phyloP scores from a whole-genome alignment of 2,888 invertebrate genomes.

The Athalia circularis region DNA sequence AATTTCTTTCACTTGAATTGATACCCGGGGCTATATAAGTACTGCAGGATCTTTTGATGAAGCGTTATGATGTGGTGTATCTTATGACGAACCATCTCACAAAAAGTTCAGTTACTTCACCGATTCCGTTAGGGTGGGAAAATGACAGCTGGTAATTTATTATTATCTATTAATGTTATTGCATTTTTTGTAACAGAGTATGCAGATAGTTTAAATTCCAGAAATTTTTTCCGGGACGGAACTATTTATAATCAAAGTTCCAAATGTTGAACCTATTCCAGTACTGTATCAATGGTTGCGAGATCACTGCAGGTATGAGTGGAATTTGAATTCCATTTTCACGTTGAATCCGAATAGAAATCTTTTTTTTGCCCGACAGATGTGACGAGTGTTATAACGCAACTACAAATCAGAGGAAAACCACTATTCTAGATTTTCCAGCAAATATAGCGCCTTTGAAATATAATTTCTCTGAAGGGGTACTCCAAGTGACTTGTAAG shows the following conservation, averaged over 20 bases:
- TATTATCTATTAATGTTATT: constrained; percentile 5
- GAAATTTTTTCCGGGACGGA: constrained; percentile 2
- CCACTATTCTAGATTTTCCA: constrained; percentile 29
- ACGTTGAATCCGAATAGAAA: neutral
- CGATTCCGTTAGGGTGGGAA: too few species aligned
- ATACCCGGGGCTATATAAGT: neutral
- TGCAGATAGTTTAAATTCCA: neutral
- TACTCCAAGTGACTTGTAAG: constrained; percentile 29
- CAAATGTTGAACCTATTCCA: neutral
- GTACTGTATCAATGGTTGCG: constrained; percentile 29
- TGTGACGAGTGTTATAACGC: constrained; percentile 25
- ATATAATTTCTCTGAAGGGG: constrained; percentile 7
- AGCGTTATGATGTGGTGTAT: too few species aligned
- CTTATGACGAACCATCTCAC: too few species aligned
- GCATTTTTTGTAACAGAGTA: neutral
- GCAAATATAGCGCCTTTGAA: constrained; percentile 6
- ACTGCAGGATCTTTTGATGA: neutral
- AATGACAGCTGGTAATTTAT: too few species aligned
- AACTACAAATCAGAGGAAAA: constrained; percentile 21
- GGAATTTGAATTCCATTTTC: neutral
- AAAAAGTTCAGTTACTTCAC: too few species aligned
- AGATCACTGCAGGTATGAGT: constrained; percentile 41
- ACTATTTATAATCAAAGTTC: neutral
- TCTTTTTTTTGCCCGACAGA: constrained; percentile 3
- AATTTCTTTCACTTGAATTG: neutral